Percentiles rank a stretch among this genome's conserved stretches.
phyloP scores from a whole-genome alignment of 2,797 vertebrate genomes.

The Microchirus variegatus region DNA sequence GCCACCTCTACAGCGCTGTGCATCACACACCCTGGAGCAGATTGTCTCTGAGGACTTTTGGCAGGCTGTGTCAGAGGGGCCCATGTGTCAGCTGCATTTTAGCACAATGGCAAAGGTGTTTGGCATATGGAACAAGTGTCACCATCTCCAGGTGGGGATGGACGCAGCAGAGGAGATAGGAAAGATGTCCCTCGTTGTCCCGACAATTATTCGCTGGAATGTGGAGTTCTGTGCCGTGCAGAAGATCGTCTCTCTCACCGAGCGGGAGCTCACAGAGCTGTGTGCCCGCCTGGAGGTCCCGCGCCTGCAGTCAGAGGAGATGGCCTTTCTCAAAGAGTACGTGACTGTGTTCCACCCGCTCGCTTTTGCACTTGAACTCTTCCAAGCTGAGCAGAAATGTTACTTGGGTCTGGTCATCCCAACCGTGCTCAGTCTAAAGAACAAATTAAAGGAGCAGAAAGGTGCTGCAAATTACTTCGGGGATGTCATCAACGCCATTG shows the following conservation, averaged over 20 bases:
- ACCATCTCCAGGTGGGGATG: constrained; percentile 72
- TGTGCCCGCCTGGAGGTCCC: constrained; percentile 72
- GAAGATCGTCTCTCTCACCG: constrained; percentile 73
- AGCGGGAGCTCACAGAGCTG: constrained; percentile 75
- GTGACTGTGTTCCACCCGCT: constrained; percentile 78
- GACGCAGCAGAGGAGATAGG: constrained; percentile 73
- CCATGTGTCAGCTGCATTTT: constrained; percentile 73
- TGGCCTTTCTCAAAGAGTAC: constrained; percentile 78
- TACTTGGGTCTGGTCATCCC: constrained; percentile 81
- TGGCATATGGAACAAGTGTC: constrained; percentile 76
- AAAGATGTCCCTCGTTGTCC: constrained; percentile 74
- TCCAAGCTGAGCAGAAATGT: constrained; percentile 82
- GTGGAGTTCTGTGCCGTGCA: constrained; percentile 77
- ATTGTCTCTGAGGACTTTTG: constrained; percentile 77
- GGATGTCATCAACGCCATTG: constrained; percentile 65
- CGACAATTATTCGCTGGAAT: constrained; percentile 73
- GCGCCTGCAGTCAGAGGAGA: constrained; percentile 73
- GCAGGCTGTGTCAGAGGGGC: constrained; percentile 75
- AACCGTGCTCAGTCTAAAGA: constrained; percentile 79
- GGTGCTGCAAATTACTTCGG: constrained; percentile 61
- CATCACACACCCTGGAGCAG: constrained; percentile 74
- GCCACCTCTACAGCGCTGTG: constrained; percentile 75
- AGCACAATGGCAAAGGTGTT: constrained; percentile 76
- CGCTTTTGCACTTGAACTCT: constrained; percentile 78
- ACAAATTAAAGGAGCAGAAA: constrained; percentile 79